Percentiles rank a stretch among this genome's conserved stretches.
Conservation (phyloP, 2,113 vertebrate genomes). For the Macrotus californicus region DNA sequence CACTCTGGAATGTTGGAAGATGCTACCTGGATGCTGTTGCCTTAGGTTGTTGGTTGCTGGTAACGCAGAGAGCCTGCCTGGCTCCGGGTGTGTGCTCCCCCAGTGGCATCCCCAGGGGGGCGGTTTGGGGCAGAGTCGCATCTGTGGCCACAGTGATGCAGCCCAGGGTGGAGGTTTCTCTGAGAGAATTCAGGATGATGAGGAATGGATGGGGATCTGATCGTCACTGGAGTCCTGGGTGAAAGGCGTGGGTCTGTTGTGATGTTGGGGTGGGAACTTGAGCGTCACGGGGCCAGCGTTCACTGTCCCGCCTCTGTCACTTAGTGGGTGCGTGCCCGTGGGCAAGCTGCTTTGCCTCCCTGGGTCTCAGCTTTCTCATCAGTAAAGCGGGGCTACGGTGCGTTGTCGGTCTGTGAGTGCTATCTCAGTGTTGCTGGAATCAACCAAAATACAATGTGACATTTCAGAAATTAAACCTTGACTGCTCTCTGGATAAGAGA, state of each 20-base stretch:
- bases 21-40: neutral
- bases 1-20: neutral
- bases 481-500: neutral
- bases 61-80: neutral
- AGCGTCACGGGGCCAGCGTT: accelerated
- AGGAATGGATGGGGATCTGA: neutral
- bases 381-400: neutral
- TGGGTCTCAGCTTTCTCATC: neutral
- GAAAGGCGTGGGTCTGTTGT: neutral
- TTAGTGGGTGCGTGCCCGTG: neutral
- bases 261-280: neutral
- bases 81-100: accelerated
- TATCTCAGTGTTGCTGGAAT: neutral
- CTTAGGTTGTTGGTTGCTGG: neutral
- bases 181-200: neutral
- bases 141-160: neutral
- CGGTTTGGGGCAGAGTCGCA: neutral
- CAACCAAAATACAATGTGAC: neutral
- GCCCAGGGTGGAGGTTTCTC: neutral
- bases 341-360: neutral
- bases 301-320: accelerated
- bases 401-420: neutral
- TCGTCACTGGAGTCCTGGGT: neutral
- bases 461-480: neutral
- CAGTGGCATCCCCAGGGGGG: accelerated